Conservation (phyloP, 2,888 invertebrate genomes). For the Campopleginae sp. region DNA sequence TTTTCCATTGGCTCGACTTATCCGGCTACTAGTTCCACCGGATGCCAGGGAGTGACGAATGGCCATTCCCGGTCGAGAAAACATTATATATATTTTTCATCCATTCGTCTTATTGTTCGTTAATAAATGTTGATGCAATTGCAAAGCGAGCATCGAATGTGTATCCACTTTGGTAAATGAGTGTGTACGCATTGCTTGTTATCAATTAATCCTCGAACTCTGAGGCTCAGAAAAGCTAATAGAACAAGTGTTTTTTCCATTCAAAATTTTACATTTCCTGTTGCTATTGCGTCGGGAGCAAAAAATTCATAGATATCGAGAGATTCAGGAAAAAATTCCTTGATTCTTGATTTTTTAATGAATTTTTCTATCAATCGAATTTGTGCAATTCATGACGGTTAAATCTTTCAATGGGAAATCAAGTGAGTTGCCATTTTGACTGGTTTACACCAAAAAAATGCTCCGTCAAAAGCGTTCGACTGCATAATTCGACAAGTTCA, state of each 20-base stretch:
- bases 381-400: too few relatives aligned
- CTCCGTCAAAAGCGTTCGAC: not conserved
- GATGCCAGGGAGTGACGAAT: slow-evolving; percentile 6
- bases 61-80: not conserved
- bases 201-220: not conserved
- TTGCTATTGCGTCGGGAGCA: not conserved
- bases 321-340: not conserved
- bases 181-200: not conserved
- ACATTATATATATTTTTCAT: not conserved
- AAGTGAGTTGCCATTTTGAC: not conserved
- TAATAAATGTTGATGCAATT: not conserved
- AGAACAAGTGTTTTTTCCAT: not conserved
- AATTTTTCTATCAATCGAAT: too few relatives aligned
- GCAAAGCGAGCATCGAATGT: not conserved
- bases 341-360: too few relatives aligned
- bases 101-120: not conserved
- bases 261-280: not conserved
- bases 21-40: slow-evolving; percentile 9
- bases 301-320: not conserved
- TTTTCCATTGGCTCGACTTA: slow-evolving; percentile 73
- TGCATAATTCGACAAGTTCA: slow-evolving; percentile 8
- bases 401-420: not conserved
- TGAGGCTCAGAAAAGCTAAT: not conserved
- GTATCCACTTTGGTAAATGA: not conserved
- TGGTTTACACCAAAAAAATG: not conserved